Evolutionary conservation across 1,140 invertebrate species (phyloP), one percentile per base, ranked within the genome.

Genomic region (Drosophila nannoptera): DNA sequence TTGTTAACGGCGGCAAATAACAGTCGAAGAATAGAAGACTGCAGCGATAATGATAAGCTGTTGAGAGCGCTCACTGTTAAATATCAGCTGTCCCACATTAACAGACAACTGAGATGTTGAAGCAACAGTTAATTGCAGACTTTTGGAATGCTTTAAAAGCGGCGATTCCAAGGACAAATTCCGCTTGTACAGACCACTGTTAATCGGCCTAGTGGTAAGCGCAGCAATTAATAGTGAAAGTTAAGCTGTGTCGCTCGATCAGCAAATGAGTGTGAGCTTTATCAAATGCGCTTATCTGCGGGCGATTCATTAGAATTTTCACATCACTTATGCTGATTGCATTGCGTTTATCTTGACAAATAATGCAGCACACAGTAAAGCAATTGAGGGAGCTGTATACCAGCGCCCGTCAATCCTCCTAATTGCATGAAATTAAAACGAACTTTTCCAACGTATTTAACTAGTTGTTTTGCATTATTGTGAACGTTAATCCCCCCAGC

Each of bases 271-370:
- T 31, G 35, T 5, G 2, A 48, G 14, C 7, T 5, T 36, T n/a
- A 46, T 59, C 55, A 12, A 7, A 45, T 42, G 11, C 52, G 14
- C n/a, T 45, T 33, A 56, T 45, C 29, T 56, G 22, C 31, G 33
- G 3, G 8, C n/a, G 6, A 60, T 5, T 33, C 22, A 67, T 61
- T 32, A 6, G 45, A 52, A 52, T 71, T 62, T 48, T 43, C 12
- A 33, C 36, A 38, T 61, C 66, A 78, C 76, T 78, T 66, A 70
- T 38, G 7, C 32, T 72, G 73, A 81, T 81, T 81, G 59, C 63
- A 45, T 50, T 58, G 43, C 48, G 52, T 72, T 72, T 75, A 80
- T 64, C 63, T 65, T 53, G 35, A 33, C 45, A 67, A 72, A 72
- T 68, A 53, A 59, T 49, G 22, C 22, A 22, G 22, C 22, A 42